These are phyloP conservation scores for Sitodiplosis mosellana DNA, from an alignment of 1,140 invertebrate genomes.

Conservation along the genomic window DNA sequence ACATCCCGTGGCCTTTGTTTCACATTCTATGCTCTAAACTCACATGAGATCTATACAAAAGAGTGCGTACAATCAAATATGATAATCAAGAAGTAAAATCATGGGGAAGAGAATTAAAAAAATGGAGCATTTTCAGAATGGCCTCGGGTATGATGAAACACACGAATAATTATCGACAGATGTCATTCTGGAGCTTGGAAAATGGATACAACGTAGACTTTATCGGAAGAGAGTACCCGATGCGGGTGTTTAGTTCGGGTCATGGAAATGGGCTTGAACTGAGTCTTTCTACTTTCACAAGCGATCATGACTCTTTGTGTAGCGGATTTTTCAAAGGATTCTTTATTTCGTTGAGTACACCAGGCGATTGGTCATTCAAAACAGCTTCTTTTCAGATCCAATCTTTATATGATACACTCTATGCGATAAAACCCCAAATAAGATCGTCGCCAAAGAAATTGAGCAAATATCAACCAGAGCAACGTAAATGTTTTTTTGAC, in stretches of 20 bases:
- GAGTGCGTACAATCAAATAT: no score
- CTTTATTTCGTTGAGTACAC: slow-evolving; percentile 25
- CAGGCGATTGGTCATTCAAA: slow-evolving; percentile 25
- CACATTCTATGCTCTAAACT: neutral
- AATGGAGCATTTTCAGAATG: neutral
- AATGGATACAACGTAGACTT: neutral
- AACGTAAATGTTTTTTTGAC: slow-evolving; percentile 41
- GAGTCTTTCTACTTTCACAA: neutral
- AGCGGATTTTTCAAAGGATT: no score
- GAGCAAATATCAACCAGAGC: slow-evolving; percentile 24
- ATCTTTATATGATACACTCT: slow-evolving; percentile 26
- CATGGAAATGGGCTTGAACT: neutral
- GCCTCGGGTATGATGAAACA: neutral
- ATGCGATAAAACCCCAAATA: slow-evolving; percentile 37
- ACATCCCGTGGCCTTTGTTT: neutral
- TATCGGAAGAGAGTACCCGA: neutral
- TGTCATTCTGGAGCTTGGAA: neutral
- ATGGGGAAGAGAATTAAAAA: no score
- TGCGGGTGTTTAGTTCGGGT: neutral
- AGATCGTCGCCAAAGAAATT: slow-evolving; percentile 36
- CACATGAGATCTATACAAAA: neutral
- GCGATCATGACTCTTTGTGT: no score
- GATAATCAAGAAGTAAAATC: neutral
- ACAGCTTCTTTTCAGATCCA: slow-evolving; percentile 10
- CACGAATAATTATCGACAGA: no score